Evolutionary conservation across 2,113 vertebrate species (phyloP), one percentile per base, ranked within the genome.

Genomic region (Micromys minutus): DNA sequence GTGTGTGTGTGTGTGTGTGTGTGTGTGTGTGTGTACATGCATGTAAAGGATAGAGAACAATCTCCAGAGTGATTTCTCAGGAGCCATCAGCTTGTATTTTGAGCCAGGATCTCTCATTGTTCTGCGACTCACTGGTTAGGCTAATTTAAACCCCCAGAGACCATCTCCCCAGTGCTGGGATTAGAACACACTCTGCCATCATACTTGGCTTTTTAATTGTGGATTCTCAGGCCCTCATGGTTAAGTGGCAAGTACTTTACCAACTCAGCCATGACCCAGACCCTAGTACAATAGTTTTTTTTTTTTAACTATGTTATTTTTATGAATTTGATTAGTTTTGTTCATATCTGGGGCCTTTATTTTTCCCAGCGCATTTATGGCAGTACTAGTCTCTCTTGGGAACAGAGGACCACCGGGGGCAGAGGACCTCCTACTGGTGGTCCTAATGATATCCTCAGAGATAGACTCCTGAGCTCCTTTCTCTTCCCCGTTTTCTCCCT

Each of bases 291-390:
- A 0, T 24, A 22, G 71, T 79, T 75, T 72, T 69, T 79, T 86
- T 52, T 75, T 72, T 69, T 79, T 86, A 9, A 39, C 45, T 74
- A 15, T 24, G 39, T 16, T n/a, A 9, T 42, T 39, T 92, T 83
- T 21, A 22, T 11, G 3, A 63, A 65, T 86, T 88, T 34, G 31
- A 79, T 94, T 52, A 2, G 1, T 45, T 76, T 76, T 31, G 21
- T 67, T 47, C 39, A 10, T 31, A 12, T 12, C 29, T n/a, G 5
- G 26, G 7, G 19, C 22, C 88, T 21, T 6, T 47, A 34, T 5
- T 57, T 67, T 26, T 31, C 85, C 89, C 5, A 36, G 26, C 50
- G 12, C 7, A 3, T 0, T 0, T 0, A 9, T 22, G 42, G 55
- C 26, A 55, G 21, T 59, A 15, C n/a, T 13, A 5, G 3, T 3